Evolutionary conservation across 2,113 vertebrate genomes (phyloP), one percentile per base, ranked within the genome.

Genomic region (Lamprotornis superbus): DNA sequence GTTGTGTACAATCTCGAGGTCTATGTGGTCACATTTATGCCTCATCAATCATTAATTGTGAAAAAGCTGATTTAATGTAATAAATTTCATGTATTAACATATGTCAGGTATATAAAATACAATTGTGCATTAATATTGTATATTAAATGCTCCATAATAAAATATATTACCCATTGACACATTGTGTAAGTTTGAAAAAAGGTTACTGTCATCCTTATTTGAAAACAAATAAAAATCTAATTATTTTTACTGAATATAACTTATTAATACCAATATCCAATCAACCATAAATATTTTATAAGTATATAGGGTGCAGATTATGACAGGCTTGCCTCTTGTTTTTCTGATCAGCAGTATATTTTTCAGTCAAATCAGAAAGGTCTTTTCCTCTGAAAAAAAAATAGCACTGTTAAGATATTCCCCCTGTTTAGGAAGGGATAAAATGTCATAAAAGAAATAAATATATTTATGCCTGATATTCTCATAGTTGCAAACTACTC

Each of bases 251-350:
- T 35, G 28, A 69, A 73, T 8, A 70, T 17, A 80, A 63, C 7
- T 3, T 50, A 46, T 64, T 89, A 73, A 73, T 55, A 47, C 28
- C 37, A 94, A n/a, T 47, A 83, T 53, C 4, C 3, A 83, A 30
- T 24, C 40, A 86, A 81, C 9, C 7, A 57, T 9, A 75, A 85
- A 28, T 19, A 42, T 53, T 85, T 75, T 56, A 11, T 31, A 50
- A 55, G 3, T 19, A 7, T 40, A 22, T 46, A 69, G 56, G 2
- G 17, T 25, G 60, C 61, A 59, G 6, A 55, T 60, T 60, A 53
- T 73, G 22, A 56, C 64, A 96, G 85, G 31, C 95, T 97, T 88
- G 50, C 96, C 94, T 97, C 47, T 95, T 96, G 56, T 96, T 96
- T 89, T 95, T 92, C 90, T 93, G 81, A 35, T 67, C 35, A 76